A percentile compares a stretch with the other conserved stretches of the same genome.
Conservation (phyloP, 2,113 vertebrate genomes). For the Alouatta palliata region DNA sequence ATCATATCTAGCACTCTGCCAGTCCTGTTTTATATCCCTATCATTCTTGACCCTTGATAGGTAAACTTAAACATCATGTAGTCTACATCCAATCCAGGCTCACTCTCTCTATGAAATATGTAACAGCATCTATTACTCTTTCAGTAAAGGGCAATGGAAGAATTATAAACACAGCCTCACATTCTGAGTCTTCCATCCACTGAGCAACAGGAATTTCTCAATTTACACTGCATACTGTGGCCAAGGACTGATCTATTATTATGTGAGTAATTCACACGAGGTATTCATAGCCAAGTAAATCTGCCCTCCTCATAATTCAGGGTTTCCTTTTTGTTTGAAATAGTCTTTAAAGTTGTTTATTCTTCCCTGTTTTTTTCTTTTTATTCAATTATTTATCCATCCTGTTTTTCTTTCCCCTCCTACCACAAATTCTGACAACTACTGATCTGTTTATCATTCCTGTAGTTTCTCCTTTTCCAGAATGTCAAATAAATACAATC, state of each 20-base stretch:
- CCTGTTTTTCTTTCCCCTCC: background rate
- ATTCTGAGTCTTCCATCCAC: background rate
- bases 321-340: background rate
- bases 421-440: background rate
- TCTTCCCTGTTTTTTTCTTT: background rate
- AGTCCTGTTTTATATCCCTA: background rate
- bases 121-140: background rate
- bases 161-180: background rate
- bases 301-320: background rate
- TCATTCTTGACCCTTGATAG: background rate
- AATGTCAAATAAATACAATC: background rate
- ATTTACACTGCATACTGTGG: background rate
- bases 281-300: background rate
- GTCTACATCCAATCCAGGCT: background rate
- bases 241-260: background rate
- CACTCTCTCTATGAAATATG: background rate
- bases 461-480: background rate
- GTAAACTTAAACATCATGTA: background rate
- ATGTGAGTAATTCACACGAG: too few species aligned
- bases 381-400: background rate
- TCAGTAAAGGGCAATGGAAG: background rate
- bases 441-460: background rate
- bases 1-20: background rate
- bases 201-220: background rate
- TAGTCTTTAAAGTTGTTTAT: background rate